Evolutionary conservation across 2,113 vertebrate species (phyloP).

Genomic region (Bombycilla garrulus): DNA sequence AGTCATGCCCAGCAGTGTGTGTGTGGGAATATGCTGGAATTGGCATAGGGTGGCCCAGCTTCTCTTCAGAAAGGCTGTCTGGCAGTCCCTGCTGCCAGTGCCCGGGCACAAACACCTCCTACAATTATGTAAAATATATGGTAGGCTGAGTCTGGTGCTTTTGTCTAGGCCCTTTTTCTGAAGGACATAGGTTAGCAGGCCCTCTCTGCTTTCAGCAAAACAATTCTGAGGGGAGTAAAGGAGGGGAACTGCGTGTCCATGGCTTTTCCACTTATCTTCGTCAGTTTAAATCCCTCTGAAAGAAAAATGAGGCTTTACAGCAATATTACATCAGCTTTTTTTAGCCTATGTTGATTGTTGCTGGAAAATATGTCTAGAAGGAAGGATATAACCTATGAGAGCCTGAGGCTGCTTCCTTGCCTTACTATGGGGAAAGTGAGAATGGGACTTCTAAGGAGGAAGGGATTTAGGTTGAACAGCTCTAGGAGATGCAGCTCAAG

Average conservation of each 20-base stretch:
- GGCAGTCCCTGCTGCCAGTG: rapidly evolving
- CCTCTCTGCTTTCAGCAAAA: neutral
- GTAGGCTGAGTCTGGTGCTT: neutral
- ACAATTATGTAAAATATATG: neutral
- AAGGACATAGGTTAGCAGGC: neutral
- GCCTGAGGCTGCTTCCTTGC: neutral
- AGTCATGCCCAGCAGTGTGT: neutral
- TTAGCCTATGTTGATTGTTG: neutral
- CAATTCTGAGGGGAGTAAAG: neutral
- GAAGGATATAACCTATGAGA: neutral
- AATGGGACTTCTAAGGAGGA: neutral
- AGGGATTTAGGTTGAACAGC: neutral
- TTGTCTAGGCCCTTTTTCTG: neutral
- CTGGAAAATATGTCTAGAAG: neutral
- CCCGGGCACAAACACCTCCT: neutral
- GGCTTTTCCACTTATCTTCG: neutral
- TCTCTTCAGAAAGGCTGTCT: neutral
- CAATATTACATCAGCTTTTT: neutral
- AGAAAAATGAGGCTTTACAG: neutral
- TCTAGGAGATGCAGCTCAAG: neutral
- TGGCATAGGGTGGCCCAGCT: rapidly evolving
- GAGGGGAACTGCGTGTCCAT: rapidly evolving
- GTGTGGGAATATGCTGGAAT: neutral
- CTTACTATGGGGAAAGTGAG: neutral
- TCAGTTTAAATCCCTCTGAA: neutral